Evolutionary conservation across 2,113 vertebrate genomes (phyloP), one percentile per base, ranked within the genome.

Genomic region (Bujurquina vittata): DNA sequence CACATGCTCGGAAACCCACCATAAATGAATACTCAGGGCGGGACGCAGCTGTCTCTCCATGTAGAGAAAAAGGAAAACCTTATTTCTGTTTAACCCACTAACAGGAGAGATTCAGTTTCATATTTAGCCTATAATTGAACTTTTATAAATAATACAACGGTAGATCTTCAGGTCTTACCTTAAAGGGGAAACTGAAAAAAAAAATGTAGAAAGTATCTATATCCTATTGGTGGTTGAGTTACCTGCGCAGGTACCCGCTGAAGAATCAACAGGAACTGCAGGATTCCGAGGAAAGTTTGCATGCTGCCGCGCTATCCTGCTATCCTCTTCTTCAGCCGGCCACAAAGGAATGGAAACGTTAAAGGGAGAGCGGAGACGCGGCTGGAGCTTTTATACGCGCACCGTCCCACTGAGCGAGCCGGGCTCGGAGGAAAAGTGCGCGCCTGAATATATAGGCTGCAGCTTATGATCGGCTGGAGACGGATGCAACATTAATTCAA

Each of bases 161-260:
- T 7, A 23, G 15, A 23, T 49, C 15, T 49, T 29, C 11, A 69
- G 46, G 17, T 58, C 18, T 22, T 60, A 49, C 56, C 57, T 31
- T 46, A 14, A 60, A 29, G 10, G 18, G 18, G 12, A 49, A 60
- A 60, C 11, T 7, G 4, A 29, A 49, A n/a, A 49, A 49, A 17
- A 69, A 55, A 35, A 22, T 7, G 31, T 10, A 31, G 26, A 20
- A 52, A 52, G 7, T 6, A 52, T 52, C 8, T 62, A 20, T 8
- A 52, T 69, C 65, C 43, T 0, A 9, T n/a, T 37, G 57, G 17
- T 8, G 14, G 10, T 3, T 3, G 40, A 14, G 1, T 91, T 91
- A 95, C 95, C 93, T 95, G 92, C 15, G 88, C 82, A 83, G 90
- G 91, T 86, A 60, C 40, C 33, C 83, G 63, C n/a, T 89, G 87